Percentiles rank a stretch among this genome's conserved stretches.
These are phyloP conservation scores for Torymus tubicola DNA, from an alignment of 2,888 invertebrate genomes.

Conservation along the genomic window DNA sequence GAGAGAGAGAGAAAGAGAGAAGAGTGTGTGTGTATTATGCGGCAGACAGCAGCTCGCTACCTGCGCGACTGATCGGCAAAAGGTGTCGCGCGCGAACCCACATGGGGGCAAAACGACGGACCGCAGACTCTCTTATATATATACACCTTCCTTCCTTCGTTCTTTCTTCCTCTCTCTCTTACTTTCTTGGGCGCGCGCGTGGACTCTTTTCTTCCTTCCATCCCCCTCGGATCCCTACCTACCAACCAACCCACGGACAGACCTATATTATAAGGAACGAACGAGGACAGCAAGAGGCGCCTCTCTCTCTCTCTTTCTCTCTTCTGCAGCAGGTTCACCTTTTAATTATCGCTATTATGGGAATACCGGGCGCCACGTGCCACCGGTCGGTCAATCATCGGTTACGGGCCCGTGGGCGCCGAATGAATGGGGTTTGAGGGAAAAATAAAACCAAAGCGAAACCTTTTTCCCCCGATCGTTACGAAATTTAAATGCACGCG, in stretches of 20 bases:
- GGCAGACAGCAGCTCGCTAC: constrained; percentile 9
- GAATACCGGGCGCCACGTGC: constrained; percentile 67
- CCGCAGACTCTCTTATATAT: constrained; percentile 11
- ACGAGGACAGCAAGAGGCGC: constrained; percentile 49
- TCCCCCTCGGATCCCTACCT: constrained; percentile 56
- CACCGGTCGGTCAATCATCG: constrained; percentile 37
- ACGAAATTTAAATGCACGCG: no score
- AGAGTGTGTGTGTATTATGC: neutral
- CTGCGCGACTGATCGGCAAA: constrained; percentile 38
- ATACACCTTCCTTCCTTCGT: constrained; percentile 23
- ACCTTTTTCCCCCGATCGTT: neutral
- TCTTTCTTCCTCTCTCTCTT: constrained; percentile 2
- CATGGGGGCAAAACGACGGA: no score
- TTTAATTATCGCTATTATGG: constrained; percentile 71
- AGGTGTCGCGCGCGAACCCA: constrained; percentile 50
- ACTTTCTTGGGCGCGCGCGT: no score
- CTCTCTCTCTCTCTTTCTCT: no score
- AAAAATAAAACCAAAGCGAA: neutral
- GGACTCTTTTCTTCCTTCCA: constrained; percentile 6
- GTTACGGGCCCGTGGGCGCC: neutral
- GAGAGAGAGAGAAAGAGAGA: neutral
- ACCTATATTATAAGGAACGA: constrained; percentile 16
- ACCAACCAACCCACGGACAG: constrained; percentile 17
- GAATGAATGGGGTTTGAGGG: neutral
- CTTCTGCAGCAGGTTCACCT: constrained; percentile 55